phyloP scores from a whole-genome alignment of 2,113 vertebrate species.

The Eolophus roseicapilla region DNA sequence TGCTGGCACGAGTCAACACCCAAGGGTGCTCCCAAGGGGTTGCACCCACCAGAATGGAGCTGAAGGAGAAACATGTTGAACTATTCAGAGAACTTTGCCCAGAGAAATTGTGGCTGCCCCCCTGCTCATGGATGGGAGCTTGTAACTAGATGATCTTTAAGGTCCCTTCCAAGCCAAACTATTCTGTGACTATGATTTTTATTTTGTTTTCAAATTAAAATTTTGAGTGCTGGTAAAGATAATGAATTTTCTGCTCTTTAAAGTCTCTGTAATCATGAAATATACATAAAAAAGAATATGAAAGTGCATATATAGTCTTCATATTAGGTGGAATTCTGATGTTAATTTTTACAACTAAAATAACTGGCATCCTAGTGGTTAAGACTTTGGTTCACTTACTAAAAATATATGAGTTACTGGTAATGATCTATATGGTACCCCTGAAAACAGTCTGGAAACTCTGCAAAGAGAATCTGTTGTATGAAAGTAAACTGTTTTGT shows the following conservation, averaged over 20 bases:
- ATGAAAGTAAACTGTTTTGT: not conserved
- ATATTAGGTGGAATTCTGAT: not conserved
- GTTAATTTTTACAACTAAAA: not conserved
- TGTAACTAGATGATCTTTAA: not conserved
- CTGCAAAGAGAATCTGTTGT: not conserved
- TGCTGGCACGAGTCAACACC: not conserved
- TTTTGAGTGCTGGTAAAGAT: not conserved
- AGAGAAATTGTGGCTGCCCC: not conserved
- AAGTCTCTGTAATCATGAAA: not conserved
- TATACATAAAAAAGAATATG: not conserved
- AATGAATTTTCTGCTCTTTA: not conserved
- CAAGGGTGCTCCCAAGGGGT: not conserved
- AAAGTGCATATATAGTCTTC: not conserved
- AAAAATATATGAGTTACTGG: not conserved
- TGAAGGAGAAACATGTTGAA: not conserved
- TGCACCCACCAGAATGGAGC: not conserved
- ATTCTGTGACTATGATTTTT: not conserved
- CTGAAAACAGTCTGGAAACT: not conserved
- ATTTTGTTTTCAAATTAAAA: not conserved
- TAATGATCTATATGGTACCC: not conserved
- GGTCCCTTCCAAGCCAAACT: not conserved
- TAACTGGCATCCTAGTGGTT: not conserved
- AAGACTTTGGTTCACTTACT: not conserved
- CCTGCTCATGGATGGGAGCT: not conserved
- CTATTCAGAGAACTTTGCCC: not conserved